phyloP scores from a whole-genome alignment of 2,113 vertebrate species.

The Sterna hirundo region DNA sequence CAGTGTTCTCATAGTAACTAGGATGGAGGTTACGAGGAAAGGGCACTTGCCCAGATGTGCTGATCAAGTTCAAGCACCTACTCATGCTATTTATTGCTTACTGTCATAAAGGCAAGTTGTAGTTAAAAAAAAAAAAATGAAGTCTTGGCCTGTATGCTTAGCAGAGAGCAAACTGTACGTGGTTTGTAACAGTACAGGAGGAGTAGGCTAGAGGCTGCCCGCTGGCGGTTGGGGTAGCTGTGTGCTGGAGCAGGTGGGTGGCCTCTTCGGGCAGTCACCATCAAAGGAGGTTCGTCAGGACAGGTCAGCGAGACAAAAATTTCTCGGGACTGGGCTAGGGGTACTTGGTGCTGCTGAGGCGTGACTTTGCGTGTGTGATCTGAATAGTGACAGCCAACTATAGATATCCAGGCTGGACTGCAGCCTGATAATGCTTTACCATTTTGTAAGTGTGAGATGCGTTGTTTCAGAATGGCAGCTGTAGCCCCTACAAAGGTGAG shows the following conservation, averaged over 20 bases:
- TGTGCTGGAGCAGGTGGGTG: not conserved
- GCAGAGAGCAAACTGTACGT: not conserved
- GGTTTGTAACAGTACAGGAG: not conserved
- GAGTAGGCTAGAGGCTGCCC: not conserved
- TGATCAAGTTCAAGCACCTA: not conserved
- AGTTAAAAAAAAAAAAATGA: not conserved
- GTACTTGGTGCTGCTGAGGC: not conserved
- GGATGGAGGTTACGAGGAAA: not conserved
- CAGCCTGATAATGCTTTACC: not conserved
- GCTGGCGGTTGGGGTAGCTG: rapidly evolving
- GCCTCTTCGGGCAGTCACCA: not conserved
- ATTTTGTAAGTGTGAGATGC: rapidly evolving
- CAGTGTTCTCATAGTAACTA: not conserved
- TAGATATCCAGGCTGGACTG: rapidly evolving
- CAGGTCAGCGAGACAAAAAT: rapidly evolving
- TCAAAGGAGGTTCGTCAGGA: not conserved
- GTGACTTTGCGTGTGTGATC: not conserved
- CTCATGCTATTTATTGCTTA: not conserved
- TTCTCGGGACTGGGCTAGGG: too few species aligned
- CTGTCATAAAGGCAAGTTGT: not conserved
- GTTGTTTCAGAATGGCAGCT: not conserved
- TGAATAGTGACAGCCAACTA: too few species aligned
- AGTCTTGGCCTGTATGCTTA: not conserved
- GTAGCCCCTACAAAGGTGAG: not conserved
- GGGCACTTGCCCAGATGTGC: not conserved